Conservation (phyloP, 1,140 invertebrate genomes). For the Monomorium pharaonis region DNA sequence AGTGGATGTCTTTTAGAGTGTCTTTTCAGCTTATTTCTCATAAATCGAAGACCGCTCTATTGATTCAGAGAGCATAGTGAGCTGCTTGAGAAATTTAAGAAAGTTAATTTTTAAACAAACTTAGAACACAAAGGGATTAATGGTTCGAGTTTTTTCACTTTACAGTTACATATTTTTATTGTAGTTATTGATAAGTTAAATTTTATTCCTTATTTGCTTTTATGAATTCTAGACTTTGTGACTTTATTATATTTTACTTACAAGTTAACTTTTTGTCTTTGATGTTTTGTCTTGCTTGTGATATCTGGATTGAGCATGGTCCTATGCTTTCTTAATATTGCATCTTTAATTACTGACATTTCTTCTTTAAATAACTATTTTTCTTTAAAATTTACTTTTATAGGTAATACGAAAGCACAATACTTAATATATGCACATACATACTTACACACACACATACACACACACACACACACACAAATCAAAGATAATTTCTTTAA, state of each 20-base stretch:
- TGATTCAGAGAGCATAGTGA: conserved; percentile 66
- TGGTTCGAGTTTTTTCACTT: not conserved
- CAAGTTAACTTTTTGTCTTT: not conserved
- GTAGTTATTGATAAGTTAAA: not conserved
- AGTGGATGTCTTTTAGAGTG: conserved; percentile 42
- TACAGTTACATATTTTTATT: not conserved
- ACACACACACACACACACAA: too few relatives aligned
- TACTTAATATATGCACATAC: not conserved
- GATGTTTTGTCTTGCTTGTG: not conserved
- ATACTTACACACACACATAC: too few relatives aligned
- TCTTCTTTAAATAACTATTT: not conserved
- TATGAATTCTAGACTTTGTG: not conserved
- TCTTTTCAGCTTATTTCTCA: conserved; percentile 47
- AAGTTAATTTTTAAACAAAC: not conserved
- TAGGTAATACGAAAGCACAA: not conserved
- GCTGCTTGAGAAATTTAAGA: conserved; percentile 23
- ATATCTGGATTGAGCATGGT: not conserved
- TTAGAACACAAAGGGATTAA: conserved; percentile 6
- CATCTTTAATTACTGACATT: not conserved
- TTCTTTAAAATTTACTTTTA: not conserved
- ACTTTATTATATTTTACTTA: not conserved
- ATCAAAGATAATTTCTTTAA: not conserved
- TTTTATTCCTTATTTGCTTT: not conserved
- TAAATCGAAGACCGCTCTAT: conserved; percentile 57
- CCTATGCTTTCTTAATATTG: not conserved